Evolutionary conservation across 2,797 vertebrate genomes (phyloP), one percentile per base, ranked within the genome.

Genomic region (Balearica regulorum): DNA sequence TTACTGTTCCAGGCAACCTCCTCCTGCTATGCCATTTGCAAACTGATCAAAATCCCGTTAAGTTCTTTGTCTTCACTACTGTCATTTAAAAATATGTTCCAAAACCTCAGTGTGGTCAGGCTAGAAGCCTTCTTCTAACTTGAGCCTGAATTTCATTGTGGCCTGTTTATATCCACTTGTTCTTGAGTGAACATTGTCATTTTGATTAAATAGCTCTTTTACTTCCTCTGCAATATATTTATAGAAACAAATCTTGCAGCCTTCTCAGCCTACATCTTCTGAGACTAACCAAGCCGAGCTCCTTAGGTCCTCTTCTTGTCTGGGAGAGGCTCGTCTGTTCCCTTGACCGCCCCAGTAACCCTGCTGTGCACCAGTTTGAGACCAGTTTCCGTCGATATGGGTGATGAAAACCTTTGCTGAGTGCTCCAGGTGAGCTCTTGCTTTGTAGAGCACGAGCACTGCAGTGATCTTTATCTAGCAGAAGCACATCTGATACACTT

Each of bases 21-120:
- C 92, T 96, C 87, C 89, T 91, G 84, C 69, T 93, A 65, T 92
- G 83, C 43, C 72, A 88, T 97, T 96, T 95, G 84, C 93, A 83
- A 87, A 93, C 41, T 88, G 92, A 93, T 91, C 91, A 91, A 91
- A 96, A 93, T 95, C 92, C 57, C 0, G 0, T 91, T 83, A 95
- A 95, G 76, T 91, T 92, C 89, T 95, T 96, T 97, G 95, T 96
- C 94, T 93, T 93, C 61, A 39, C 84, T 93, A 64, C 84, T 95
- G 89, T 96, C 93, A 93, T 93, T 93, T 95, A 93, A 91, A 95
- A 95, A 68, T 89, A 65, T 26, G 57, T 93, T 97, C 85, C 82
- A 88, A 96, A 96, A 88, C 91, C 91, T 95, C 91, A 92, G 44
- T 92, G 89, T 25, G 24, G 71, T 92, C 94, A 95, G 82, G 53